phyloP scores from a whole-genome alignment of 2,113 vertebrate genomes.

The Rhipidura dahli region DNA sequence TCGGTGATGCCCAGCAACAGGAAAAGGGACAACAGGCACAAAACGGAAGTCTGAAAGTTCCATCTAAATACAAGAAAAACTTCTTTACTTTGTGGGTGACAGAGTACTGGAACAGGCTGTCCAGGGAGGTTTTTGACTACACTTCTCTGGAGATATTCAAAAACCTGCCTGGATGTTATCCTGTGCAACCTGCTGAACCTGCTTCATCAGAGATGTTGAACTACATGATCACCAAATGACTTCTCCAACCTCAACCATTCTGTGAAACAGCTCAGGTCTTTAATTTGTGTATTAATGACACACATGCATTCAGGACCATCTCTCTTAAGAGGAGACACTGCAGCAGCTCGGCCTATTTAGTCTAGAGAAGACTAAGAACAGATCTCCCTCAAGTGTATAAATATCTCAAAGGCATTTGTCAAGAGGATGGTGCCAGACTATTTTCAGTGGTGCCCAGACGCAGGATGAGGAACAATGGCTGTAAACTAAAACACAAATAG shows the following conservation, averaged over 20 bases:
- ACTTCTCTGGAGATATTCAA: background rate
- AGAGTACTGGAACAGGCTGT: too few species aligned
- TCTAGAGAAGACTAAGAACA: background rate
- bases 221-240: background rate
- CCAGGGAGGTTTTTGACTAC: background rate
- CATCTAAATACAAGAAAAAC: background rate
- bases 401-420: background rate
- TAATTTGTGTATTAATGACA: background rate
- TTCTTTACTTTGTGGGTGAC: background rate
- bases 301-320: background rate
- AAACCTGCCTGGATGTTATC: background rate
- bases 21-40: background rate
- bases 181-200: background rate
- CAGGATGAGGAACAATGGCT: background rate
- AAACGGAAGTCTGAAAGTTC: background rate
- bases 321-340: too few species aligned
- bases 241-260: background rate
- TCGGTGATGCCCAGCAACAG: background rate
- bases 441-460: background rate
- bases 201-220: background rate
- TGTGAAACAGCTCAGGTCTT: background rate
- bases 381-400: background rate
- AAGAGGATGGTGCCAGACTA: background rate
- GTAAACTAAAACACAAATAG: background rate
- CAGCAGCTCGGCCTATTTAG: background rate